Conservation (phyloP, 2,113 vertebrate genomes). For the Percopsis transmontana region DNA sequence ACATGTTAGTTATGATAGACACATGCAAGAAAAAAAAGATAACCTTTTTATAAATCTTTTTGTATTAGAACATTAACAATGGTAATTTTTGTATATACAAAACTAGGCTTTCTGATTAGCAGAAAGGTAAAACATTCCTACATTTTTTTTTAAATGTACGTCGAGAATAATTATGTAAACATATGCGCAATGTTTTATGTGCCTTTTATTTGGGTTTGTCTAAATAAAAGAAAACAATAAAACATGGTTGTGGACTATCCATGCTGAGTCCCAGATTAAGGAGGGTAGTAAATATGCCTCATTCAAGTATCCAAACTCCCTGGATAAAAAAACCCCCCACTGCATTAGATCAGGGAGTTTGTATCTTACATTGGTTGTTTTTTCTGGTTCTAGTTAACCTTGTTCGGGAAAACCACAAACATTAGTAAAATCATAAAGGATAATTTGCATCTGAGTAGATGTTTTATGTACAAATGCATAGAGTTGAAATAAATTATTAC, state of each 20-base stretch:
- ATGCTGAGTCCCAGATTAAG: conserved; percentile 25
- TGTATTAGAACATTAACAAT: conserved; percentile 99
- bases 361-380: background rate
- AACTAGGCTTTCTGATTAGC: conserved; percentile 98
- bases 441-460: background rate
- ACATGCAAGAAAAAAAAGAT: conserved; percentile 84
- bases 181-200: conserved; percentile 95
- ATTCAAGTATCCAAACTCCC: background rate
- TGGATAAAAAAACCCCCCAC: background rate
- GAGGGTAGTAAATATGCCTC: conserved; percentile 19
- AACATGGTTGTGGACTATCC: conserved; percentile 61
- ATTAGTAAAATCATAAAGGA: too few species aligned
- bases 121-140: conserved; percentile 98
- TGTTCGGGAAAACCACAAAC: background rate
- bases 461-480: background rate
- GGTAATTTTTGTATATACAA: conserved; percentile 99
- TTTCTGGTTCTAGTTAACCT: background rate
- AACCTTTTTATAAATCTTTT: conserved; percentile 99
- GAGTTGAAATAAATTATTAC: background rate
- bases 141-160: conserved; percentile 93
- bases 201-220: conserved; percentile 99
- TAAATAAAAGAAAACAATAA: conserved; percentile 95
- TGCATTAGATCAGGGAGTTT: background rate
- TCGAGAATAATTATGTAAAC: conserved; percentile 98
- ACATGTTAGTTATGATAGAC: conserved; percentile 86